These are phyloP conservation scores for Parauchenoglanis ngamensis DNA, from an alignment of 2,797 vertebrate species.

Conservation along the genomic window DNA sequence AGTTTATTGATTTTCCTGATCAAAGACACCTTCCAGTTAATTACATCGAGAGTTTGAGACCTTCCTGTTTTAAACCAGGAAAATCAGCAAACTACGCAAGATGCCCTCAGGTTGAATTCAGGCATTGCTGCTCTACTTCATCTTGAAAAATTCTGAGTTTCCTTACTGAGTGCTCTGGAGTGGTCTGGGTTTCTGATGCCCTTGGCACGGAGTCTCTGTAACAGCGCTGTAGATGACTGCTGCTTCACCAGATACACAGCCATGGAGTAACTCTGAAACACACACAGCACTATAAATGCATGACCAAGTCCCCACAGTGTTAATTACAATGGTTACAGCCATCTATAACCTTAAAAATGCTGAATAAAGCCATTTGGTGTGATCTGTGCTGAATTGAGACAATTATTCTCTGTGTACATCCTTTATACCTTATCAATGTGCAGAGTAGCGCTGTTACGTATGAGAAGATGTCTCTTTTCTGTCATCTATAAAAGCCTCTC, in stretches of 20 bases:
- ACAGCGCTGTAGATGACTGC: conserved; percentile 90
- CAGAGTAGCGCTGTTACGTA: too few species aligned
- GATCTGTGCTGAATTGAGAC: background rate
- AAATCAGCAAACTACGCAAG: conserved; percentile 1
- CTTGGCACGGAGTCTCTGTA: conserved; percentile 95
- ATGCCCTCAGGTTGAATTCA: background rate
- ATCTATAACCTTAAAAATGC: background rate
- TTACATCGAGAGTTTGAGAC: too few species aligned
- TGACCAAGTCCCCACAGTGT: background rate
- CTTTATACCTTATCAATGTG: background rate
- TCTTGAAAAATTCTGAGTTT: background rate
- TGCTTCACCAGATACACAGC: conserved; percentile 98
- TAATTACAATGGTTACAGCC: background rate
- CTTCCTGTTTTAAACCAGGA: background rate
- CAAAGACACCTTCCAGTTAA: background rate
- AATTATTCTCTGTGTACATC: background rate
- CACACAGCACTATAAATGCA: background rate
- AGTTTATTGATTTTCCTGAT: background rate
- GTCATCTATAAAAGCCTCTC: background rate
- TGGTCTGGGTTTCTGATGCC: conserved; percentile 98
- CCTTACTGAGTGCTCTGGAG: conserved; percentile 95
- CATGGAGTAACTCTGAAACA: conserved; percentile 92
- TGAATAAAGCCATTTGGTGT: background rate
- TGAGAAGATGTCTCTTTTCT: background rate
- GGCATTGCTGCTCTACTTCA: background rate